phyloP scores from a whole-genome alignment of 2,888 invertebrate species.

The Brenthis daphne region DNA sequence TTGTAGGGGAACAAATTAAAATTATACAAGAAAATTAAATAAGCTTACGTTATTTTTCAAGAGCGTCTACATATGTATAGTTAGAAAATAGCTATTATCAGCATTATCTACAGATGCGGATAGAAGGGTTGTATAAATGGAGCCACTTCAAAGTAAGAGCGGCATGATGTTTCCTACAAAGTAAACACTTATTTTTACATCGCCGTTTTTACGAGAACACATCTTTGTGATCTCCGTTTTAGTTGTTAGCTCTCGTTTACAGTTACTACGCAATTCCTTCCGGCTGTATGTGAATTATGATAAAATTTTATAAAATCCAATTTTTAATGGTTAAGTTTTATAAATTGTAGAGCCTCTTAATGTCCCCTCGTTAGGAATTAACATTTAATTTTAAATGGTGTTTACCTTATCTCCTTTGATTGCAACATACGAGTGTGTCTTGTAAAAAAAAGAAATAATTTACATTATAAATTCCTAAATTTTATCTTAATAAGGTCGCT shows the following conservation, averaged over 20 bases:
- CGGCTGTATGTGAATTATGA: slow-evolving; percentile 25
- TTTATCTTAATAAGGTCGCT: not conserved
- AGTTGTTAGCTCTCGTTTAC: slow-evolving; percentile 44
- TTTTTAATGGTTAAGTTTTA: slow-evolving; percentile 30
- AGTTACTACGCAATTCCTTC: slow-evolving; percentile 43
- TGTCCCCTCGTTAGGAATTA: slow-evolving; percentile 9
- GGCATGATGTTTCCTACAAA: slow-evolving; percentile 63
- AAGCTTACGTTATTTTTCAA: slow-evolving; percentile 6
- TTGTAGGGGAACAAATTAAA: no score
- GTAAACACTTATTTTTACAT: slow-evolving; percentile 72
- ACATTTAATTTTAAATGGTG: slow-evolving; percentile 7
- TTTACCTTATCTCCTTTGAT: slow-evolving; percentile 14
- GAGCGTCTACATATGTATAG: slow-evolving; percentile 17
- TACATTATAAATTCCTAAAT: not conserved
- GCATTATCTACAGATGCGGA: slow-evolving; percentile 50
- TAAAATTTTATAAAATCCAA: slow-evolving; percentile 18
- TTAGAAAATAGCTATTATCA: slow-evolving; percentile 38
- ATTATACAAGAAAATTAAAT: slow-evolving; percentile 1
- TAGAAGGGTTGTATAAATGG: slow-evolving; percentile 73
- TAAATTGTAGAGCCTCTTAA: slow-evolving; percentile 12
- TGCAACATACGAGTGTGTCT: slow-evolving; percentile 1
- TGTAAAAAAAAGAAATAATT: not conserved
- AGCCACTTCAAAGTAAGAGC: slow-evolving; percentile 72
- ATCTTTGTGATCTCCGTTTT: slow-evolving; percentile 58
- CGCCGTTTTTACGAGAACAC: slow-evolving; percentile 62